phyloP scores from a whole-genome alignment of 2,113 vertebrate species.

The Antennarius striatus region DNA sequence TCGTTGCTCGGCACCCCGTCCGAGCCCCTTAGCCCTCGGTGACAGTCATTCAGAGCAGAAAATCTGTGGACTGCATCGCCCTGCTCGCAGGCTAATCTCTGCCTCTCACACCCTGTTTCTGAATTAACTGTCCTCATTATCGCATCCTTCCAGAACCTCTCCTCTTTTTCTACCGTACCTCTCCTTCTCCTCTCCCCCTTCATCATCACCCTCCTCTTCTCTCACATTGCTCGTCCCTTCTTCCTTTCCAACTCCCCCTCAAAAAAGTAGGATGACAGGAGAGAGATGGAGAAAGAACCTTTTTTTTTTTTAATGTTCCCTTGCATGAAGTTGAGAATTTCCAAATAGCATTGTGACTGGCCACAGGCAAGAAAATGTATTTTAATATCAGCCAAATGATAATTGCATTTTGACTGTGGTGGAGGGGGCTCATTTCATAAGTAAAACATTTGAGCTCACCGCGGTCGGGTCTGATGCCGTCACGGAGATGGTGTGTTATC shows the following conservation, averaged over 20 bases:
- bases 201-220: neutral
- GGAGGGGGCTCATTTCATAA: conserved; percentile 63
- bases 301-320: neutral
- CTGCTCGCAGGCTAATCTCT: conserved; percentile 70
- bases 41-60: conserved; percentile 70
- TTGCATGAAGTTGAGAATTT: conserved; percentile 65
- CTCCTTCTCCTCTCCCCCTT: neutral
- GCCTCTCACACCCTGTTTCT: conserved; percentile 68
- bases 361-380: conserved; percentile 64
- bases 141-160: conserved; percentile 68
- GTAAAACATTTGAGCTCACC: conserved; percentile 52
- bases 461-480: conserved; percentile 36
- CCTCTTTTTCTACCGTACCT: conserved; percentile 32
- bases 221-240: neutral
- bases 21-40: conserved; percentile 45
- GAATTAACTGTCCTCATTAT: conserved; percentile 77
- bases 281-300: conserved; percentile 14
- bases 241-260: conserved; percentile 12
- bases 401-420: conserved; percentile 57
- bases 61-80: conserved; percentile 73
- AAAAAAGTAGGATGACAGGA: conserved; percentile 61
- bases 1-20: conserved; percentile 47
- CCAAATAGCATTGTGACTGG: conserved; percentile 64
- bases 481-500: conserved; percentile 48
- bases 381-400: conserved; percentile 66